Conservation (phyloP, 2,797 vertebrate species). For the Anguilla pacifica region DNA sequence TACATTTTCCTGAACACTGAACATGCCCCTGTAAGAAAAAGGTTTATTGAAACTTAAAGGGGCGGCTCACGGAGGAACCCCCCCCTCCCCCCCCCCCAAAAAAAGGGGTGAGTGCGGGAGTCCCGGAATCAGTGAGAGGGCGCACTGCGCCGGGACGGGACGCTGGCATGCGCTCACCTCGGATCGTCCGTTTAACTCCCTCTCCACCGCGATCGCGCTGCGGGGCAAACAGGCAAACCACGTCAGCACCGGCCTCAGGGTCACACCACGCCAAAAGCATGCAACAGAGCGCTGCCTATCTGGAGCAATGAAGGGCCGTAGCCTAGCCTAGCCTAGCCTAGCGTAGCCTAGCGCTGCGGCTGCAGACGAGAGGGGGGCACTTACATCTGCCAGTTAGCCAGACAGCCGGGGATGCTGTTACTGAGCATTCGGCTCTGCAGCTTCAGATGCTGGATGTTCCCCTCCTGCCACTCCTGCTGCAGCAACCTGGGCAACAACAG, state of each 20-base stretch:
- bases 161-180: conserved; percentile 82
- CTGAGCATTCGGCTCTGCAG: conserved; percentile 91
- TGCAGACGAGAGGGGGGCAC: conserved; percentile 31
- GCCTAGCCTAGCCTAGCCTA: background rate
- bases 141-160: conserved; percentile 23
- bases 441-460: conserved; percentile 88
- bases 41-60: background rate
- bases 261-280: conserved; percentile 50
- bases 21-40: conserved; percentile 43
- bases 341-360: background rate
- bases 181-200: conserved; percentile 81
- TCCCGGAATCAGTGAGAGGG: background rate
- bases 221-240: conserved; percentile 60
- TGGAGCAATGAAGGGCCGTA: conserved; percentile 52
- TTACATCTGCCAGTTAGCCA: conserved; percentile 97
- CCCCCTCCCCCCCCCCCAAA: too few relatives aligned
- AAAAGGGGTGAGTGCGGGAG: too few relatives aligned
- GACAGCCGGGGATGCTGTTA: conserved; percentile 83
- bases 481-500: conserved; percentile 82
- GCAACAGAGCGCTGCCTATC: conserved; percentile 54
- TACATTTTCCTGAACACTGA: conserved; percentile 29
- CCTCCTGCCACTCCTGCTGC: conserved; percentile 86
- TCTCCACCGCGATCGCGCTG: conserved; percentile 92
- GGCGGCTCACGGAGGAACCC: background rate
- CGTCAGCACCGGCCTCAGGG: conserved; percentile 26